These are phyloP conservation scores for Tetragonisca angustula DNA, from an alignment of 2,888 invertebrate genomes.

Conservation along the genomic window DNA sequence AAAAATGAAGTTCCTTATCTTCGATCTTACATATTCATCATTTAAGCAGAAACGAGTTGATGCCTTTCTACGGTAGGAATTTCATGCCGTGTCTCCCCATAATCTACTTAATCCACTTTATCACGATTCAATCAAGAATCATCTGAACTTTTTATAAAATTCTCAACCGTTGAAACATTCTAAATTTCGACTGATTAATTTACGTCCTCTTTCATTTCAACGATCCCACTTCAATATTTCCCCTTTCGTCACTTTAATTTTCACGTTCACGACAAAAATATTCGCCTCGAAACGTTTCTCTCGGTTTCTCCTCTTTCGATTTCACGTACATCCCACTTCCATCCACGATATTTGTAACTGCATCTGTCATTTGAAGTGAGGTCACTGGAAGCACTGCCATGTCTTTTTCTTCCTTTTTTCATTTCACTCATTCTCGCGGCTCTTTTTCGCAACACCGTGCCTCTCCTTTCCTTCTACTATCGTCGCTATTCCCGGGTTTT, in stretches of 20 bases:
- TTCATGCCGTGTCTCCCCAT: background rate
- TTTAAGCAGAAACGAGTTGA: background rate
- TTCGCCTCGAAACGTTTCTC: background rate
- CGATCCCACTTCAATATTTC: too few species aligned
- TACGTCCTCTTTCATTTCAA: background rate
- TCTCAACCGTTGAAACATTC: background rate
- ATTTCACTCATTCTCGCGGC: background rate
- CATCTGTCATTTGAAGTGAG: slow-evolving; percentile 15
- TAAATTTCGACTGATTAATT: background rate
- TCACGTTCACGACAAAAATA: background rate
- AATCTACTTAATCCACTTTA: background rate
- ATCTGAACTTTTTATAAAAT: background rate
- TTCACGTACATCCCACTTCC: background rate
- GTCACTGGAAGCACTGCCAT: slow-evolving; percentile 2
- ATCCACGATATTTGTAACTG: slow-evolving; percentile 17
- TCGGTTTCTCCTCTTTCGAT: background rate
- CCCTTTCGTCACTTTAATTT: too few species aligned
- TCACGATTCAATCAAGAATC: background rate
- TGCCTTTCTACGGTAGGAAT: background rate
- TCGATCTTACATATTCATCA: background rate
- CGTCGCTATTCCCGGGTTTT: slow-evolving; percentile 14
- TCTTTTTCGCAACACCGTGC: slow-evolving; percentile 11
- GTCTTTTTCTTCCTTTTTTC: background rate
- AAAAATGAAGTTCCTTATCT: background rate
- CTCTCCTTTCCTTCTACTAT: background rate